Evolutionary conservation across 2,113 vertebrate species (phyloP), one percentile per base, ranked within the genome.

Genomic region (Chloebia gouldiae): DNA sequence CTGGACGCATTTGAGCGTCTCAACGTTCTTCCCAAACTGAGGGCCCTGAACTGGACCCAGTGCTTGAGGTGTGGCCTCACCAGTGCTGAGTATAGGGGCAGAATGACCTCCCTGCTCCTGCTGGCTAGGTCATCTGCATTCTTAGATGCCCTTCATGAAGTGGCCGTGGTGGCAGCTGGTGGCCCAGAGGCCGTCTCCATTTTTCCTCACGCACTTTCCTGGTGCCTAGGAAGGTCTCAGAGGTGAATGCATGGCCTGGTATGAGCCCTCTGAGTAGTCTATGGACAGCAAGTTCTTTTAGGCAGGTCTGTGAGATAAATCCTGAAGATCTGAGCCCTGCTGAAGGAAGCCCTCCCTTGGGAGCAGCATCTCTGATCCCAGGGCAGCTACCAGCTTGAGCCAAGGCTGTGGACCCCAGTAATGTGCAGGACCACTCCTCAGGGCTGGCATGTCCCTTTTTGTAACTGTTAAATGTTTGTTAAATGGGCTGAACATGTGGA

Each of bases 121-220:
- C 40, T 40, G 40, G 40, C 11, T 13, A 45, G 28, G 27, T 9
- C 30, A 35, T 23, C 27, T 7, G 8, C 2, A 1, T 17, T 70
- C 30, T 59, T 2, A 7, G 53, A 19, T 57, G 20, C 28, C 27
- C 37, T 10, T 24, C 25, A 23, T 15, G 24, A 30, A 19, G 39
- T 6, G 14, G 13, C 24, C 0, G 0, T 40, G 40, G 33, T 4
- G 3, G 44, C 25, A 13, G 37, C 17, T 9, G 6, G 13, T 22
- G 39, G 14, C 2, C 22, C 28, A 40, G 17, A 3, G 17, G 14
- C 8, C 3, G 2, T 63, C 42, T 31, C 20, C 0, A 0, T 5
- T 19, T 79, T 30, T 60, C 12, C 45, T 86, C 5, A 11, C 19
- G 44, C 13, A 9, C 6, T 56, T 35, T 31, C 1, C 3, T 0